Evolutionary conservation across 2,797 vertebrate species (phyloP).

Genomic region (Cyprinella venusta): DNA sequence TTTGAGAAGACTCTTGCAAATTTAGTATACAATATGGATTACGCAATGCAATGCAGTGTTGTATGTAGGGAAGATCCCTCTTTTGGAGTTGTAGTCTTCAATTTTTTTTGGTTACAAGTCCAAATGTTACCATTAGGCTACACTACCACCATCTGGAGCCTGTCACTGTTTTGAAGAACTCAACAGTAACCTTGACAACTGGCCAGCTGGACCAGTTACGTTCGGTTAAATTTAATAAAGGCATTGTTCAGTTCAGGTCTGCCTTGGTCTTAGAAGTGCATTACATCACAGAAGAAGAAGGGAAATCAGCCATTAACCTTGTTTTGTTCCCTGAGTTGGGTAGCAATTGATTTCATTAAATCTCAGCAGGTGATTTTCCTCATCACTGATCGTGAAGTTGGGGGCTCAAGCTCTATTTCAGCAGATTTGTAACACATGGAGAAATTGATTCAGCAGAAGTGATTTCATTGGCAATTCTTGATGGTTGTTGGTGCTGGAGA

Average conservation of each 20-base stretch:
- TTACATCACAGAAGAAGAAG: constrained; percentile 13
- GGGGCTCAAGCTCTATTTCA: constrained; percentile 34
- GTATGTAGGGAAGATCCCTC: no score
- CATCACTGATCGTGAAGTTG: background rate
- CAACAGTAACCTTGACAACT: background rate
- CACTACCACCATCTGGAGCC: background rate
- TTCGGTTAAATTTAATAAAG: background rate
- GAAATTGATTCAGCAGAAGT: constrained; percentile 49
- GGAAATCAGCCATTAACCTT: constrained; percentile 24
- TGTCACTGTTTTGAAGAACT: background rate
- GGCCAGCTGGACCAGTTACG: background rate
- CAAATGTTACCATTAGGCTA: background rate
- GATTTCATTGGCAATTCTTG: constrained; percentile 48
- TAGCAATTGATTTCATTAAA: background rate
- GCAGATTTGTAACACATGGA: constrained; percentile 31
- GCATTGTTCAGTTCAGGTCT: constrained; percentile 7
- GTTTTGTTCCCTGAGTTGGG: background rate
- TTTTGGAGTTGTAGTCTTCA: background rate
- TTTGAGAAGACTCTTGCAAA: background rate
- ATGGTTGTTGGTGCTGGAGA: constrained; percentile 29
- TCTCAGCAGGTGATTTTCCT: constrained; percentile 6
- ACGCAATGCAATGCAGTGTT: no score
- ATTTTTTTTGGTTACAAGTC: background rate
- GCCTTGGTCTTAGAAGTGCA: background rate
- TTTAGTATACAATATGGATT: background rate